A percentile compares a stretch with the other conserved stretches of the same genome.
These are phyloP conservation scores for Syngnathus scovelli DNA, from an alignment of 2,113 vertebrate genomes.

Conservation along the genomic window DNA sequence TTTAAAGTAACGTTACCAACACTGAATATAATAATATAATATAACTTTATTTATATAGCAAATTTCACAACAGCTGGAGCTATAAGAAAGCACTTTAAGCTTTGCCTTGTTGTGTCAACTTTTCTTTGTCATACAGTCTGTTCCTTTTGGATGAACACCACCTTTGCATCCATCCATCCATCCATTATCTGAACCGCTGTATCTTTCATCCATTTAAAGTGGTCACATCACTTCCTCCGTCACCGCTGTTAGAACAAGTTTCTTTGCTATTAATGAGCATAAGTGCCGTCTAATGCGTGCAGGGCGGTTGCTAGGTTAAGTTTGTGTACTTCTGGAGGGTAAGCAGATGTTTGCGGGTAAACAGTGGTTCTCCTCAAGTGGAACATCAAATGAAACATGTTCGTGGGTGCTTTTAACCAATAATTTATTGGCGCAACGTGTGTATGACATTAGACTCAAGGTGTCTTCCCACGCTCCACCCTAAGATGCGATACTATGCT, in stretches of 20 bases:
- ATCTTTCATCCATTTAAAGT: not conserved
- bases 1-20: too few relatives aligned
- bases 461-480: constrained; percentile 44
- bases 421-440: constrained; percentile 42
- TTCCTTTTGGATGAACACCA: constrained; percentile 25
- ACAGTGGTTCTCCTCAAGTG: constrained; percentile 49
- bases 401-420: constrained; percentile 42
- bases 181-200: not conserved
- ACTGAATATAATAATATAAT: too few relatives aligned
- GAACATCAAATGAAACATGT: constrained; percentile 46
- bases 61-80: too few relatives aligned
- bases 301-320: constrained; percentile 25
- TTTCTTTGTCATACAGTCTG: not conserved
- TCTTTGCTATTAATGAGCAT: constrained; percentile 35
- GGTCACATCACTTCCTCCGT: not conserved
- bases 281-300: constrained; percentile 22
- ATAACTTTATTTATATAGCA: too few relatives aligned
- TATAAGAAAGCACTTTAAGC: not conserved
- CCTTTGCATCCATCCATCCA: constrained; percentile 30
- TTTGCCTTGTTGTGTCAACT: constrained; percentile 31
- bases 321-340: constrained; percentile 36
- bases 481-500: not conserved
- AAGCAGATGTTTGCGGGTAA: constrained; percentile 62
- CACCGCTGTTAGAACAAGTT: constrained; percentile 20
- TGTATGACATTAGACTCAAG: constrained; percentile 22